Base-by-base conservation (phyloP, 1,140 invertebrate genomes). In the Leptoteleia sp. region DNA sequence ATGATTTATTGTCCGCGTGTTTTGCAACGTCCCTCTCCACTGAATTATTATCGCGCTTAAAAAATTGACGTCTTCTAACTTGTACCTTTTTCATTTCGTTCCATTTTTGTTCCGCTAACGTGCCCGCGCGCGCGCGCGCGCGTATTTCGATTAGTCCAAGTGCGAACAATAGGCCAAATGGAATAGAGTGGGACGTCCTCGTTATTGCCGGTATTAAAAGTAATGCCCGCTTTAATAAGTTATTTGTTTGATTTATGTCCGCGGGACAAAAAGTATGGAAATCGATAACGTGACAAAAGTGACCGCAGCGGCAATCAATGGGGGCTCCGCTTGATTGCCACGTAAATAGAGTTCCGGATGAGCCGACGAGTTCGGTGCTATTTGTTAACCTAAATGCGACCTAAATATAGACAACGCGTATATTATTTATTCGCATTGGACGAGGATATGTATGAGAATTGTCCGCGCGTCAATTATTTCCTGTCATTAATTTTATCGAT, bases 1-100 rank as follows among this genome's bases (percentile, higher is more conserved):
- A 67, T 75, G 71, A 75, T 75, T 67, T 75, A 75, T 75, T 57
- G 61, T 42, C 31, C 52, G 52, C 45, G 45, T 61, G 42, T 75
- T 76, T 76, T 65, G 62, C 54, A 67, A 68, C 54, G 54, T 67
- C 43, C 45, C 62, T 33, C 47, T 50, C 52, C 55, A 38, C 43
- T 47, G 50, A 62, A 61, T 70, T 75, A 73, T 76, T 62, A 70
- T 55, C 73, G 52, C 52, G 38, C 52, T 40, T 50, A 50, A 70
- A 70, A 59, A 70, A 70, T 70, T 45, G 43, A 70, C 65, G 52
- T 70, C 65, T 57, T 50, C 52, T 9, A 40, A 48, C 50, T 35
- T 31, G 13, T 12, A 27, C 19, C 19, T 35, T 57, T 38, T 68
- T 11, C 22, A 22, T 22, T 42, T 57, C 45, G 15, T 47, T 17